Percentiles rank a stretch among this genome's conserved stretches.
phyloP scores from a whole-genome alignment of 2,797 vertebrate species.

The Gymnoscopelus microlampas region DNA sequence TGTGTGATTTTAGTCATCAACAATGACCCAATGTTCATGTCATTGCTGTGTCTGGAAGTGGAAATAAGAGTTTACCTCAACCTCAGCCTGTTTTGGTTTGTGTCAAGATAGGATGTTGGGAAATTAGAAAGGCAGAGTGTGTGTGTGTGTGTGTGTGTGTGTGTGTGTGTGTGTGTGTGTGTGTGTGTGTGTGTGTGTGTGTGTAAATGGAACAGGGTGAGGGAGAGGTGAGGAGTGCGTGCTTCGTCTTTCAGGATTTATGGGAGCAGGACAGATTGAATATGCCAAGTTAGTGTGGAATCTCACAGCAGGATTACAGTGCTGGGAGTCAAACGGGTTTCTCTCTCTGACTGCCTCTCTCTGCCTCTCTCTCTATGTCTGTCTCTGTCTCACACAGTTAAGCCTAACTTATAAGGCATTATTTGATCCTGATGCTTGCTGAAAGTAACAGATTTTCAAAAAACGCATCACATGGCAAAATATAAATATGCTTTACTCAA shows the following conservation, averaged over 20 bases:
- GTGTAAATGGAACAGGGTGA: constrained; percentile 16
- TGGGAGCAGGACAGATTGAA: constrained; percentile 37
- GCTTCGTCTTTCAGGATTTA: constrained; percentile 22
- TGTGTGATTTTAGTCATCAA: constrained; percentile 40
- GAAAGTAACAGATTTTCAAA: too few species aligned
- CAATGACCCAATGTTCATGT: background rate
- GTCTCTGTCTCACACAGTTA: too few species aligned
- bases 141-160: too few species aligned
- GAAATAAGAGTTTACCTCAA: too few species aligned
- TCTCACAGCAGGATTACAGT: constrained; percentile 74
- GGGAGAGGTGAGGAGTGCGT: constrained; percentile 1
- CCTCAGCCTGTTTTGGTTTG: too few species aligned
- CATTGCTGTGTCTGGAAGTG: background rate
- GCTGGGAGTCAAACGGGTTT: constrained; percentile 30
- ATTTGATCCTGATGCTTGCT: too few species aligned
- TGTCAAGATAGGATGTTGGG: too few species aligned
- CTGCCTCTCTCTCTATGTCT: constrained; percentile 30
- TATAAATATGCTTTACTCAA: too few species aligned
- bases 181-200: background rate
- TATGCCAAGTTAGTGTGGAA: constrained; percentile 68
- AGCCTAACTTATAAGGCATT: too few species aligned
- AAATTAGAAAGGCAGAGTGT: too few species aligned
- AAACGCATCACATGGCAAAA: too few species aligned
- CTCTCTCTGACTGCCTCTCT: constrained; percentile 1
- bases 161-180: background rate